Evolutionary conservation across 1,140 invertebrate genomes (phyloP).

Genomic region (Trichonephila clavata): DNA sequence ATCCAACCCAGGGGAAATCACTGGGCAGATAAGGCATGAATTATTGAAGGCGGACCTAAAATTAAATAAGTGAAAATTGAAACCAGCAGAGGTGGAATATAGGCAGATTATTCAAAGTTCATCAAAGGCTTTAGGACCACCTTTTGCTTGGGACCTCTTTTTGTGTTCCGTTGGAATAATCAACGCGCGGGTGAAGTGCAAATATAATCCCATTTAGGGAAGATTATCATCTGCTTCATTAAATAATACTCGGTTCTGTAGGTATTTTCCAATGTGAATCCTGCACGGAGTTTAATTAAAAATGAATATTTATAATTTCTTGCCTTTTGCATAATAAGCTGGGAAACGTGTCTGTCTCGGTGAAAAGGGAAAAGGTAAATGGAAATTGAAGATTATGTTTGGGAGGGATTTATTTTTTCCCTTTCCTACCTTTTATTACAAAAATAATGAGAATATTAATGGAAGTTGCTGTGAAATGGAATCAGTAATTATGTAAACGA

Average conservation of each 20-base stretch:
- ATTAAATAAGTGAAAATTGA: constrained; percentile 75
- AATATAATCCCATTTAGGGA: constrained; percentile 68
- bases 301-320: constrained; percentile 70
- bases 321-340: constrained; percentile 54
- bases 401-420: background rate
- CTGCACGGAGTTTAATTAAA: constrained; percentile 60
- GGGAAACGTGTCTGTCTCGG: background rate
- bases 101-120: constrained; percentile 56
- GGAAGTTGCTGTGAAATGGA: no score
- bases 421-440: background rate
- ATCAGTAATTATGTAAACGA: no score
- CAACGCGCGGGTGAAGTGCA: constrained; percentile 57
- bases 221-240: constrained; percentile 71
- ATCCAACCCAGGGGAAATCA: constrained; percentile 55
- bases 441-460: no score
- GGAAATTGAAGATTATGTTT: background rate
- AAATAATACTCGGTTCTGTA: constrained; percentile 27
- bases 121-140: constrained; percentile 43
- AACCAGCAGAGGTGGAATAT: background rate
- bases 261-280: constrained; percentile 14
- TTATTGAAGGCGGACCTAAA: constrained; percentile 55
- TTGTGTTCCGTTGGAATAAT: constrained; percentile 63
- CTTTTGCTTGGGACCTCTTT: constrained; percentile 29
- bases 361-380: background rate
- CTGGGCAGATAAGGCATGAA: constrained; percentile 41